Percentiles rank a stretch among this genome's conserved stretches.
phyloP scores from a whole-genome alignment of 64 coral and sea anemone species.

The Montipora foliosa region DNA sequence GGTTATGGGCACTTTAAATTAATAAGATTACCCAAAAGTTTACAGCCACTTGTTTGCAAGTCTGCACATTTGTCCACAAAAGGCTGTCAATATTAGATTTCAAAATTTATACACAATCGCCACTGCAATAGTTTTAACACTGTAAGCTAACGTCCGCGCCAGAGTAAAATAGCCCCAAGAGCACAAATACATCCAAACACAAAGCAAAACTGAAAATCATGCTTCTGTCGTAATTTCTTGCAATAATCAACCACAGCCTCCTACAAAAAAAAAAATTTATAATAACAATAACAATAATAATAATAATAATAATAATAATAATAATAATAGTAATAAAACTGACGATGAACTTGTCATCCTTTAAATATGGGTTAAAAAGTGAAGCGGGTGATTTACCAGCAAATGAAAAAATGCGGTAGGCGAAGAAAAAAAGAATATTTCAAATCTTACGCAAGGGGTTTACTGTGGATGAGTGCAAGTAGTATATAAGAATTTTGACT shows the following conservation, averaged over 20 bases:
- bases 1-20: too few species aligned
- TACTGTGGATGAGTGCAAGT: too few species aligned
- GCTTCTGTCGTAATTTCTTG: constrained; percentile 38
- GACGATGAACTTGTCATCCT: too few species aligned
- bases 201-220: constrained; percentile 77
- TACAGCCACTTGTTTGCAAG: not conserved
- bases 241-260: constrained; percentile 78
- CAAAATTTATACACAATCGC: constrained; percentile 5
- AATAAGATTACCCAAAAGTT: not conserved
- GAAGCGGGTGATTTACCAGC: too few species aligned
- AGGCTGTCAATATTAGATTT: not conserved
- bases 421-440: too few species aligned
- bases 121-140: not conserved
- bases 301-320: too few species aligned
- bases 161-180: constrained; percentile 66
- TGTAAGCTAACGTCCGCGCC: constrained; percentile 33
- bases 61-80: not conserved
- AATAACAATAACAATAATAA: too few species aligned
- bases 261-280: constrained; percentile 46
- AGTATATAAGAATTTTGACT: too few species aligned
- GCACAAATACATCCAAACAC: constrained; percentile 73
- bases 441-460: too few species aligned
- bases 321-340: too few species aligned
- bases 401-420: too few species aligned
- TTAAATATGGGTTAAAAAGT: too few species aligned